Evolutionary conservation across 2,888 invertebrate genomes (phyloP).

Genomic region (Synergus umbraculus): DNA sequence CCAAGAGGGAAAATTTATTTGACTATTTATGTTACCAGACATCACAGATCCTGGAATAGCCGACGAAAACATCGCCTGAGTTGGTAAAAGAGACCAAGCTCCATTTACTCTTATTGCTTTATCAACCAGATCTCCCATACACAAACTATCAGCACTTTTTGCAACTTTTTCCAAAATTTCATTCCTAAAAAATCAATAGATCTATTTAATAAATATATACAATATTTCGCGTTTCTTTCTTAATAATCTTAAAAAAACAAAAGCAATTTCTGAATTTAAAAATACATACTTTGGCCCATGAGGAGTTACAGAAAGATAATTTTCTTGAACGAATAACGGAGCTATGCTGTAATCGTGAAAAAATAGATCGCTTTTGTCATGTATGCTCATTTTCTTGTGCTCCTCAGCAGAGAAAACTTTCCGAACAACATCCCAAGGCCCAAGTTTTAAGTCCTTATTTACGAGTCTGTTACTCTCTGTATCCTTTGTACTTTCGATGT

Average conservation of each 20-base stretch:
- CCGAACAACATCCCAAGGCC: constrained; percentile 95
- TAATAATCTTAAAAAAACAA: neutral
- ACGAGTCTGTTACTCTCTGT: constrained; percentile 49
- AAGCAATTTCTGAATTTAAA: neutral
- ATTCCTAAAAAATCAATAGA: constrained; percentile 69
- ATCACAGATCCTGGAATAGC: constrained; percentile 93
- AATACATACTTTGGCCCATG: constrained; percentile 83
- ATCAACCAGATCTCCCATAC: constrained; percentile 91
- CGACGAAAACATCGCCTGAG: constrained; percentile 92
- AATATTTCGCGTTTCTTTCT: neutral
- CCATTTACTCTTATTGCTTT: constrained; percentile 87
- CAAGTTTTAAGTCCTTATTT: constrained; percentile 92
- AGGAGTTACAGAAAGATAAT: constrained; percentile 91
- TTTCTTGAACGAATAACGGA: constrained; percentile 99
- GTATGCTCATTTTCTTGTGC: constrained; percentile 86
- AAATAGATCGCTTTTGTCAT: constrained; percentile 93
- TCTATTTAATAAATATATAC: neutral
- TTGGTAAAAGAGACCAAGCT: constrained; percentile 93
- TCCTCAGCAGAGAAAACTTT: constrained; percentile 92
- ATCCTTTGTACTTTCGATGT: constrained; percentile 44
- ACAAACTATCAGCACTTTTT: constrained; percentile 91
- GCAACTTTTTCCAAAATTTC: constrained; percentile 85
- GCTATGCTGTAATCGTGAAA: constrained; percentile 97
- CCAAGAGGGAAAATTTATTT: constrained; percentile 96
- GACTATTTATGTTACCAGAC: constrained; percentile 87